phyloP scores from a whole-genome alignment of 2,113 vertebrate genomes.

The Petromus typicus region DNA sequence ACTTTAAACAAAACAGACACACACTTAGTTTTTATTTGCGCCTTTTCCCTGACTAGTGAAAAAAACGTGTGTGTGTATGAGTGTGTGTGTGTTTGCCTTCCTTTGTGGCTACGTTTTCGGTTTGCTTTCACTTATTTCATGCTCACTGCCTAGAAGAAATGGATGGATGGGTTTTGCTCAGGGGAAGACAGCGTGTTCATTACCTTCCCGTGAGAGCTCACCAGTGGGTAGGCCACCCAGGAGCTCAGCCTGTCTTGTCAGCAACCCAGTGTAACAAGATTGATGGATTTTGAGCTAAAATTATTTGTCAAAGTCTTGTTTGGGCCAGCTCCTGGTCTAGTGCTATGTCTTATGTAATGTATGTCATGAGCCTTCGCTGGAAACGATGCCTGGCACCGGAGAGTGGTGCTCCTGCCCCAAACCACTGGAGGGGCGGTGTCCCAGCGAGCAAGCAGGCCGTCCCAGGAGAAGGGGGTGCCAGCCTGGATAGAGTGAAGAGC shows the following conservation, averaged over 20 bases:
- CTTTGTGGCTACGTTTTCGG: slow-evolving; percentile 50
- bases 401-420: neutral
- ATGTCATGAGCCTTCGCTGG: neutral
- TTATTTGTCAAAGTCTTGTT: slow-evolving; percentile 72
- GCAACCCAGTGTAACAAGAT: slow-evolving; percentile 21
- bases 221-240: slow-evolving; percentile 35
- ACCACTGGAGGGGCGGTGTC: no score
- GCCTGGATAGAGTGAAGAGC: neutral
- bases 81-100: neutral
- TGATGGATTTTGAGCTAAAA: slow-evolving; percentile 56
- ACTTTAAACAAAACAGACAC: slow-evolving; percentile 75
- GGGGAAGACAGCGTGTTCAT: slow-evolving; percentile 56
- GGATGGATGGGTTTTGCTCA: slow-evolving; percentile 47
- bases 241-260: slow-evolving; percentile 48
- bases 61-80: neutral
- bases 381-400: neutral
- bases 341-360: slow-evolving; percentile 50
- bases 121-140: slow-evolving; percentile 47
- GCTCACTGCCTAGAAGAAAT: slow-evolving; percentile 26
- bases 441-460: neutral
- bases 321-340: slow-evolving; percentile 48
- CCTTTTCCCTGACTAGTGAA: slow-evolving; percentile 12
- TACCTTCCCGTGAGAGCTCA: slow-evolving; percentile 37
- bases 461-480: neutral
- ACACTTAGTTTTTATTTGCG: slow-evolving; percentile 13